Evolutionary conservation across 92 coral and sea anemone genomes (phyloP), one percentile per base, ranked within the genome.

Genomic region (Micromussa lordhowensis): DNA sequence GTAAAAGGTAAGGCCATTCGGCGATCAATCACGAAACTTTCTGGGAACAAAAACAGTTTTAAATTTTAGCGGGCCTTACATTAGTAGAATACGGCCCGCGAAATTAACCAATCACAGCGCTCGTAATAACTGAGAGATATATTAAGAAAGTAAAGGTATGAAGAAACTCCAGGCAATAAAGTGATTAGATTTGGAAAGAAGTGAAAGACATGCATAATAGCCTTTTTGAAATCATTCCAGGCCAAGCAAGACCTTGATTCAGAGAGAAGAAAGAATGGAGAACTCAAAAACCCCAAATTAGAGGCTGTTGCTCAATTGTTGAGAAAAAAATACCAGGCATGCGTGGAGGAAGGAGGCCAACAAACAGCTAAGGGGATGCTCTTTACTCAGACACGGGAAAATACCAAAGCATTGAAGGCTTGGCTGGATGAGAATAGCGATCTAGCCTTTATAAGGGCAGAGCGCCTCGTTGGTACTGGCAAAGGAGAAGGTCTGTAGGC

Each of bases 401-500:
- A 90, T 24, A 92, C 96, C 3, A 87, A 85, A 19, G 94, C 93
- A 24, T 78, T 96, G 55, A 92, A 78, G 68, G 88, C 95, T 5
- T 96, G 98, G 98, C 59, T 96, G 29, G 79, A 91, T 55, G 95
- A 94, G 32, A 91, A 83, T 12, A 36, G 82, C 0, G 87, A 82
- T 18, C 93, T 96, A 22, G 73, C 88, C 26, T 59, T 90, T 28
- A 92, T 96, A 36, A 89, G 79, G 72, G 93, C 98, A 5, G 94
- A 91, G 76, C 80, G 90, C 7, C 82, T 96, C 63, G 94, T 96
- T 66, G 98, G 98, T 26, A 91, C 96, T 85, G 98, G 98, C 66
- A 91, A 94, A 26, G 90, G 95, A 59, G 91, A 96, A 78, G 96
- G 98, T 90, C 40, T 30, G 82, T 84, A 8, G 26, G 28, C 34